phyloP scores from a whole-genome alignment of 2,113 vertebrate genomes.

The Macrotis lagotis region DNA sequence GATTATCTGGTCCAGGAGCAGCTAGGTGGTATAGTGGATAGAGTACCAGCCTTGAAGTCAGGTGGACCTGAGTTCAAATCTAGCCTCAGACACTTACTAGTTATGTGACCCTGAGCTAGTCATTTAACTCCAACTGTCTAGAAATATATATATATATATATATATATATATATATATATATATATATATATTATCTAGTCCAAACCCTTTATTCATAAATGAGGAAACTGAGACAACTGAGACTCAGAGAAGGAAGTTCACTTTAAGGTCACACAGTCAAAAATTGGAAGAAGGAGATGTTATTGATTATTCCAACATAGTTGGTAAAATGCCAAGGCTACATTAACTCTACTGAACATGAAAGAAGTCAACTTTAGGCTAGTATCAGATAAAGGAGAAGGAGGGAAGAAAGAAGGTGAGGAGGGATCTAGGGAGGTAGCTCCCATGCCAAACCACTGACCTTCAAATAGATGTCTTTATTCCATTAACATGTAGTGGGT shows the following conservation, averaged over 20 bases:
- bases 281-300: background rate
- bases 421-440: background rate
- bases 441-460: slow-evolving; percentile 16
- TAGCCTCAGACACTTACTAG: background rate
- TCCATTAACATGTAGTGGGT: slow-evolving; percentile 35
- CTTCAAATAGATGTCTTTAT: slow-evolving; percentile 30
- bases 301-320: background rate
- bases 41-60: background rate
- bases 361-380: background rate
- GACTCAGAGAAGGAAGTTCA: background rate
- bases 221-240: background rate
- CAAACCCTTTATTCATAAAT: background rate
- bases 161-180: too few species aligned
- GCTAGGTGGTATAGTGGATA: background rate
- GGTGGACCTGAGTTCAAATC: background rate
- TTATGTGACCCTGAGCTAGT: background rate
- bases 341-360: slow-evolving; percentile 29
- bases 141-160: too few species aligned
- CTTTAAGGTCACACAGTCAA: background rate
- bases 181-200: too few species aligned
- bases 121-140: background rate
- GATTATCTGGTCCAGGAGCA: background rate
- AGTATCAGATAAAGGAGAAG: background rate
- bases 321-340: slow-evolving; percentile 29
- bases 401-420: background rate